phyloP scores from a whole-genome alignment of 1,140 invertebrate genomes.

The Megalonaias nervosa region DNA sequence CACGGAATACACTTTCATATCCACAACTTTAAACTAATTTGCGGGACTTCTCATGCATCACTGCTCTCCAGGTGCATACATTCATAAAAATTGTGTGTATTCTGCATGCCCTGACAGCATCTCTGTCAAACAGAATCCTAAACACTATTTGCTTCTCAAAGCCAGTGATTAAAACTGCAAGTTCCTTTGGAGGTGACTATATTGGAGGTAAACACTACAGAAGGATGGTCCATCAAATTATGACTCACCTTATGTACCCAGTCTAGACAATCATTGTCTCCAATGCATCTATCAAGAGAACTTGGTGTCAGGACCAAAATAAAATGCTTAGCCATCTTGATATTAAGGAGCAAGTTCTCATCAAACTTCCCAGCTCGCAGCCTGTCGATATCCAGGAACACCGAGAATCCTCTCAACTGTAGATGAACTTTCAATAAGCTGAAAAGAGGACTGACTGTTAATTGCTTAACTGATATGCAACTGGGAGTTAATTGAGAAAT shows the following conservation, averaged over 20 bases:
- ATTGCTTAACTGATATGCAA: too few species aligned
- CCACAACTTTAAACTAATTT: too few species aligned
- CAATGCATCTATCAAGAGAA: constrained; percentile 93
- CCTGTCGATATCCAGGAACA: constrained; percentile 71
- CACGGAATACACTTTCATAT: too few species aligned
- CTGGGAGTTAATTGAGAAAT: too few species aligned
- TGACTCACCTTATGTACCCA: constrained; percentile 90
- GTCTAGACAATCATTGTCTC: constrained; percentile 95
- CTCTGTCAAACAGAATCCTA: background rate
- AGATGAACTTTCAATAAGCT: constrained; percentile 88
- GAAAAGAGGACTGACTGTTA: constrained; percentile 65
- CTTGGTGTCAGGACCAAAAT: constrained; percentile 95
- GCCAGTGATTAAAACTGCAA: background rate
- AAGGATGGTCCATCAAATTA: background rate
- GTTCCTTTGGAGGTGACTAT: background rate
- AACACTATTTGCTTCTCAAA: background rate
- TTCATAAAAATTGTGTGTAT: too few species aligned
- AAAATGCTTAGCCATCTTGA: constrained; percentile 97
- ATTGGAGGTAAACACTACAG: too few species aligned
- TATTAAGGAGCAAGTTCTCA: constrained; percentile 96
- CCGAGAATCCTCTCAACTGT: constrained; percentile 85
- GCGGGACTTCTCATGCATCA: too few species aligned
- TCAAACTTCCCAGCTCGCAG: constrained; percentile 87
- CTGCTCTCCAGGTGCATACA: too few species aligned
- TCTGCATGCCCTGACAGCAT: too few species aligned